Base-by-base conservation (phyloP, 2,113 vertebrate genomes). In the Rhinoderma darwinii region DNA sequence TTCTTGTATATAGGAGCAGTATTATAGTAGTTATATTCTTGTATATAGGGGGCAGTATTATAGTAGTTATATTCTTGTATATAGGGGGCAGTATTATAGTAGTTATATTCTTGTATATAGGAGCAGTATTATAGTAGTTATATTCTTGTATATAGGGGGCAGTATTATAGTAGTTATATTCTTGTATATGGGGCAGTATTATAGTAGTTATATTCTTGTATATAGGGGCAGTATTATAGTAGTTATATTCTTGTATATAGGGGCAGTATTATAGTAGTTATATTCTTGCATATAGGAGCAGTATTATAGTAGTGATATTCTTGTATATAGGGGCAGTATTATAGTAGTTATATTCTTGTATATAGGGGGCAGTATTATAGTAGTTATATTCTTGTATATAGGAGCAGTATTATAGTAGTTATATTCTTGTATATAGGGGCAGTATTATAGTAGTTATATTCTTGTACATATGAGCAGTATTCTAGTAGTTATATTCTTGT, bases 391-490 rank as follows among this genome's bases (percentile, higher is more conserved):
- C 54, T 59, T 25, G 54, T 59, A n/a, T 7, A 59, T 25, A 59
- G 54, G 54, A n/a, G 54, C 54, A 59, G 54, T 59, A 59, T 59
- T 59, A 59, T 59, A 59, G 54, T 59, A 59, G 54, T 59, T 59
- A 25, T 59, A 59, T 59, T 59, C 54, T 59, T 7, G 54, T 59
- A 59, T 2, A 59, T 25, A n/a, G 54, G 6, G 7, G 54, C 54
- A 59, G 54, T 59, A 59, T 59, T 59, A 59, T n/a, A 25, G 54
- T 22, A 59, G 54, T 59, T 59, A 25, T 59, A 25, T 59, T 59
- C 20, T 59, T 7, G 20, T 59, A 59, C 11, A 22, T 25, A 59
- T 8, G 47, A 50, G 47, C n/a, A n/a, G n/a, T n/a, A n/a, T n/a
- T n/a, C n/a, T n/a, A n/a, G n/a, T n/a, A n/a, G n/a, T n/a, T n/a